These are phyloP conservation scores for Phalacrocorax aristotelis DNA, from an alignment of 2,113 vertebrate species.

Conservation along the genomic window DNA sequence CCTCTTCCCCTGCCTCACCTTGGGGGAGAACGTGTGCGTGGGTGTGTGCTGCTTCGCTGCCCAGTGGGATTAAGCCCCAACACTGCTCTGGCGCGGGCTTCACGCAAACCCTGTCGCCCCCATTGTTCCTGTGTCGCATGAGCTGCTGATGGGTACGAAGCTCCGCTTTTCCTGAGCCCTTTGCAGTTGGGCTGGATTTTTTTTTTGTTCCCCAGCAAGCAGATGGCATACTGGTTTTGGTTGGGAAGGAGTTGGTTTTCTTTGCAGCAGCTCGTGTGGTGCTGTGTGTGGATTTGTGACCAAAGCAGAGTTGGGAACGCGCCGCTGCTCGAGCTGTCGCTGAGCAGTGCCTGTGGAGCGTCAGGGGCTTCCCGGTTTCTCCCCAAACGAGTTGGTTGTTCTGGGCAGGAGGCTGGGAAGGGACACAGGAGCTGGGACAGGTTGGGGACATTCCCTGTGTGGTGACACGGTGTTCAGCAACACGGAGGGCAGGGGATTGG, in stretches of 20 bases:
- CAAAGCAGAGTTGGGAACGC: neutral
- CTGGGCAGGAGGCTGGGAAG: neutral
- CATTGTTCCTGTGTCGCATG: accelerated
- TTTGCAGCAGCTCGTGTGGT: accelerated
- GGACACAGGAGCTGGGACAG: too few relatives aligned
- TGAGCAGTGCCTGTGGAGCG: accelerated
- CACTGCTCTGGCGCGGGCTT: accelerated
- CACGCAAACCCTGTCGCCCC: neutral
- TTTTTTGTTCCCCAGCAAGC: neutral
- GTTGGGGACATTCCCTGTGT: neutral
- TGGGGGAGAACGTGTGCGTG: accelerated
- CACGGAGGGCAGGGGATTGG: neutral
- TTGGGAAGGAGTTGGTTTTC: neutral
- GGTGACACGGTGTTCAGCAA: accelerated
- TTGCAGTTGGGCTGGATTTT: neutral
- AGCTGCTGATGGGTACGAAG: neutral
- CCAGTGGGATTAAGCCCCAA: neutral
- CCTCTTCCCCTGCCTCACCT: neutral
- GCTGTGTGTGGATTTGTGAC: neutral
- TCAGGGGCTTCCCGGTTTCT: neutral
- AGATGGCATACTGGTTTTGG: neutral
- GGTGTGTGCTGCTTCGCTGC: too few relatives aligned
- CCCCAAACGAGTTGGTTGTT: neutral
- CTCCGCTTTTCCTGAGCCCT: neutral
- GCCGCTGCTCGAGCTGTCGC: neutral